phyloP scores from a whole-genome alignment of 2,797 vertebrate species.

The Oreonectes daqikongensis region DNA sequence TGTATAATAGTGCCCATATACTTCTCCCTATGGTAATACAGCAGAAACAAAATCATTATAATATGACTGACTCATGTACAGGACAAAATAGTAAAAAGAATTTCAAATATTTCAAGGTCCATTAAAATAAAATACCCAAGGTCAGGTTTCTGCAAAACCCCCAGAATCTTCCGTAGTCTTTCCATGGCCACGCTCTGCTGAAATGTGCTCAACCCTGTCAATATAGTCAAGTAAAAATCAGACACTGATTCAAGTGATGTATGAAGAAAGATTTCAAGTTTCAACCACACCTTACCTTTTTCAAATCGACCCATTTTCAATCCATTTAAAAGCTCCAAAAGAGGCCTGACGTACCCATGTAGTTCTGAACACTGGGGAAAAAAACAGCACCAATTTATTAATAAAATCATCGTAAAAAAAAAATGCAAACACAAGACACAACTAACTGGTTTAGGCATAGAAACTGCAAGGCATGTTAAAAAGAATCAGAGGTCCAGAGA shows the following conservation, averaged over 20 bases:
- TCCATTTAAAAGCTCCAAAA: conserved; percentile 82
- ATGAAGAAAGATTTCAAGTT: neutral
- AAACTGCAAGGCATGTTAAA: too few relatives aligned
- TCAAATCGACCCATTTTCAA: conserved; percentile 85
- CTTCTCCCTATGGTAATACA: conserved; percentile 74
- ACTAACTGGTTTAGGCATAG: neutral
- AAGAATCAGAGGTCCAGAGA: too few relatives aligned
- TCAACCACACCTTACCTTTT: conserved; percentile 72
- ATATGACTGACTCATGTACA: neutral
- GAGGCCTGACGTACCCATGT: conserved; percentile 79
- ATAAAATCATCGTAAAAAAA: neutral
- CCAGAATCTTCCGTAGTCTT: conserved; percentile 87
- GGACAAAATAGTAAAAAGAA: neutral
- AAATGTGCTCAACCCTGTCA: conserved; percentile 85
- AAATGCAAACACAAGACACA: neutral
- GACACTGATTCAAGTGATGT: neutral
- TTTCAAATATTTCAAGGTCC: neutral
- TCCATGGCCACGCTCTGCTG: conserved; percentile 91
- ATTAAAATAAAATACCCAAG: conserved; percentile 80
- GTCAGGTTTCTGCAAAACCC: conserved; percentile 86
- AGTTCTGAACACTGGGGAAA: conserved; percentile 86
- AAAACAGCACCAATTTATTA: neutral
- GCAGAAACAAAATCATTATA: neutral
- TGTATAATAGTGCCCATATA: conserved; percentile 85
- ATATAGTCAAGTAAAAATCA: neutral